phyloP scores from a whole-genome alignment of 2,888 invertebrate genomes.

The Nasonovia ribisnigri region DNA sequence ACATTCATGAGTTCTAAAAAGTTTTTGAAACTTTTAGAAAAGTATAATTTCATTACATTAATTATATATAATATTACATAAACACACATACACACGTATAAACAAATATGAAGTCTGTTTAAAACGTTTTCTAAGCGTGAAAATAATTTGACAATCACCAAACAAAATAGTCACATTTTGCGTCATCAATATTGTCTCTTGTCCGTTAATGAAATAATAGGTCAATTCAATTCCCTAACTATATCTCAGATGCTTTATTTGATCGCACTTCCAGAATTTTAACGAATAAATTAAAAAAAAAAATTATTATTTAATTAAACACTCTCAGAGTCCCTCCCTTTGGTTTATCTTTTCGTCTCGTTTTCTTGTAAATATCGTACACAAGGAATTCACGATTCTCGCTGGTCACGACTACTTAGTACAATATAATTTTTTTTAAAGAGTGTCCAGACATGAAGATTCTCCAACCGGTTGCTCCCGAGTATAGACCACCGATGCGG shows the following conservation, averaged over 20 bases:
- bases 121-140: neutral
- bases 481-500: slow-evolving; percentile 51
- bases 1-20: slow-evolving; percentile 16
- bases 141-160: slow-evolving; percentile 45
- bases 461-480: slow-evolving; percentile 54
- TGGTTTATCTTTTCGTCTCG: slow-evolving; percentile 13
- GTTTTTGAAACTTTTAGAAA: slow-evolving; percentile 30
- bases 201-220: neutral
- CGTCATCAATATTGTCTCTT: neutral
- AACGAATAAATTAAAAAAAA: neutral
- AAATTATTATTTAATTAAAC: slow-evolving; percentile 55
- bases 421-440: slow-evolving; percentile 33
- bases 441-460: slow-evolving; percentile 49
- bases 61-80: slow-evolving; percentile 37
- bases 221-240: neutral
- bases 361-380: slow-evolving; percentile 49
- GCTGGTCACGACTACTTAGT: slow-evolving; percentile 56
- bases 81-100: neutral
- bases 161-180: neutral
- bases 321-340: neutral
- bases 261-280: neutral
- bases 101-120: slow-evolving; percentile 21
- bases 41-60: slow-evolving; percentile 54
- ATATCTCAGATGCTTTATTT: neutral
- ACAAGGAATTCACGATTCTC: slow-evolving; percentile 55